These are phyloP conservation scores for Pseudochromis fuscus DNA, from an alignment of 2,797 vertebrate genomes.

Conservation along the genomic window DNA sequence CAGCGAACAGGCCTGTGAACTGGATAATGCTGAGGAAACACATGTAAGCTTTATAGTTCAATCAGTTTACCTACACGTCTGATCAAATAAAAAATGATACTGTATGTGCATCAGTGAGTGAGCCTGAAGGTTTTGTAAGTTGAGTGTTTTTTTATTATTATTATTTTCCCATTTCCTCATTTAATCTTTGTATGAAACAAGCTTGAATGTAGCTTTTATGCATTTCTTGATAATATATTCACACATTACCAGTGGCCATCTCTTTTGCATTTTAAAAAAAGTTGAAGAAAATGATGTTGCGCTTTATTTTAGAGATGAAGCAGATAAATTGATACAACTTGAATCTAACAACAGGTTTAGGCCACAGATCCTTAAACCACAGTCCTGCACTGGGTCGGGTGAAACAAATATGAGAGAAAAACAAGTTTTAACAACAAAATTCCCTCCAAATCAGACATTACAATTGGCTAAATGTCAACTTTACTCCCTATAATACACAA, in stretches of 20 bases:
- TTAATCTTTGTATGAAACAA: background rate
- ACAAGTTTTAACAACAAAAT: no score
- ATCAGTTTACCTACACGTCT: slow-evolving; percentile 10
- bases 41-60: slow-evolving; percentile 29
- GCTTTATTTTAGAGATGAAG: no score
- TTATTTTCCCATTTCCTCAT: background rate
- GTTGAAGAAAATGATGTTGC: no score
- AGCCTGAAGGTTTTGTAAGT: background rate
- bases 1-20: slow-evolving; percentile 41
- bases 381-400: no score
- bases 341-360: no score
- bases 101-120: background rate
- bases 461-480: no score
- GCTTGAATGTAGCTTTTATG: background rate
- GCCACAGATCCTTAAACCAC: no score
- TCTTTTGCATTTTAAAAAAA: background rate
- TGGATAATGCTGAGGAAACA: slow-evolving; percentile 46
- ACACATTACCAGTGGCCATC: background rate
- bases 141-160: no score
- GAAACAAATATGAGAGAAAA: no score
- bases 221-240: background rate
- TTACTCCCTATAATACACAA: no score
- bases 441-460: no score
- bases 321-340: no score
- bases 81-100: slow-evolving; percentile 6